Evolutionary conservation across 2,113 vertebrate species (phyloP).

Genomic region (Aspiorhynchus laticeps): DNA sequence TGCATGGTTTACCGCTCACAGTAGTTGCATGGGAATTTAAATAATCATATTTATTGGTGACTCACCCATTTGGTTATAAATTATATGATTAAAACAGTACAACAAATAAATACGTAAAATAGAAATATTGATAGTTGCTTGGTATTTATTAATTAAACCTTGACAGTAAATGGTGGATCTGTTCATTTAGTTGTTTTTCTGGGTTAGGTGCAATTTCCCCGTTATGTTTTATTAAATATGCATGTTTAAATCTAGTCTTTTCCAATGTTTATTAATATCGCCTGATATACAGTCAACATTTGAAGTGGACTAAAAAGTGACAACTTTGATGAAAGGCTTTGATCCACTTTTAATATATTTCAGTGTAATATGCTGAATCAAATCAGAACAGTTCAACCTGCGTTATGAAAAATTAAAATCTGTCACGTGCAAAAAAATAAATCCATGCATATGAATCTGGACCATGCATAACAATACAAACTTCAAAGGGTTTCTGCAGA

Average conservation of each 20-base stretch:
- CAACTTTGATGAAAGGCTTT: too few species aligned
- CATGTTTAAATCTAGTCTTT: background rate
- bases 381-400: background rate
- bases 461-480: too few species aligned
- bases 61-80: background rate
- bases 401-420: background rate
- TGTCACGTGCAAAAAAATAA: background rate
- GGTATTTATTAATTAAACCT: background rate
- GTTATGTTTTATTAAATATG: background rate
- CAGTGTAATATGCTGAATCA: background rate
- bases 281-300: too few species aligned
- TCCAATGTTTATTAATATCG: too few species aligned
- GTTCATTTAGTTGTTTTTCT: too few species aligned
- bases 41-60: background rate
- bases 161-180: too few species aligned
- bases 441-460: too few species aligned
- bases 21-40: background rate
- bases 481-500: too few species aligned
- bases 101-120: background rate
- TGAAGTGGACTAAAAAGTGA: too few species aligned
- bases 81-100: background rate
- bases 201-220: too few species aligned
- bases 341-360: background rate
- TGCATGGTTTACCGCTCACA: background rate
- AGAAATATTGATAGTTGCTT: background rate